A percentile compares a stretch with the other conserved stretches of the same genome.
Evolutionary conservation across 2,888 invertebrate genomes (phyloP).

Genomic region (Lasioglossum marginatum): DNA sequence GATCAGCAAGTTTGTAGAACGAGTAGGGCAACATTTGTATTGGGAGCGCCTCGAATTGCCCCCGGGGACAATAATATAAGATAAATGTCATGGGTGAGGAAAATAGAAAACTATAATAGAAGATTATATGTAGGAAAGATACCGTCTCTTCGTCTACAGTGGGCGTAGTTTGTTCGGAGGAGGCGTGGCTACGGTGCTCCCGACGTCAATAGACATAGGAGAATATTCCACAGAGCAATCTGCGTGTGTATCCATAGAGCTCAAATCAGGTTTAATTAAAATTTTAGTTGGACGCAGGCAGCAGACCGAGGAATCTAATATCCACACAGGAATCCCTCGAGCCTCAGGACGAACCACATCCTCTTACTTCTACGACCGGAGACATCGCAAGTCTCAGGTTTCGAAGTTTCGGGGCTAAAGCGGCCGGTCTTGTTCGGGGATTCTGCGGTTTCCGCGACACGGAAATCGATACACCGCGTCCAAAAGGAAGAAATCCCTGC

Average conservation of each 20-base stretch:
- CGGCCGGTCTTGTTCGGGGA: conserved; percentile 43
- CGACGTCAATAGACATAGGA: neutral
- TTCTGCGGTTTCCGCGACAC: conserved; percentile 60
- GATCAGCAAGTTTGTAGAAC: neutral
- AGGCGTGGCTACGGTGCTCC: neutral
- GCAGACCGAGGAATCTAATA: neutral
- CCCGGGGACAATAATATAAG: neutral
- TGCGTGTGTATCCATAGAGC: neutral
- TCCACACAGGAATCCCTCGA: neutral
- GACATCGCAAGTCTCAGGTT: conserved; percentile 40
- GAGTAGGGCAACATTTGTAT: neutral
- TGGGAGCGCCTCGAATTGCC: no score
- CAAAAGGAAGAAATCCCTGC: conserved; percentile 53
- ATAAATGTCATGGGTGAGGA: neutral
- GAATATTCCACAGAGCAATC: neutral
- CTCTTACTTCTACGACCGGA: conserved; percentile 29
- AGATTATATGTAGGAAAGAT: no score
- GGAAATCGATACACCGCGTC: conserved; percentile 56
- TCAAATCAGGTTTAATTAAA: neutral
- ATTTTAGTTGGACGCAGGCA: neutral
- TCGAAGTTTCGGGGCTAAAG: conserved; percentile 51
- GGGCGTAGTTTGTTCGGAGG: neutral
- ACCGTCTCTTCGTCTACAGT: neutral
- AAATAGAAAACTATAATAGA: neutral
- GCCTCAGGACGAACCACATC: conserved; percentile 9